These are phyloP conservation scores for Polyboroides typus DNA, from an alignment of 2,797 vertebrate genomes.

Conservation along the genomic window DNA sequence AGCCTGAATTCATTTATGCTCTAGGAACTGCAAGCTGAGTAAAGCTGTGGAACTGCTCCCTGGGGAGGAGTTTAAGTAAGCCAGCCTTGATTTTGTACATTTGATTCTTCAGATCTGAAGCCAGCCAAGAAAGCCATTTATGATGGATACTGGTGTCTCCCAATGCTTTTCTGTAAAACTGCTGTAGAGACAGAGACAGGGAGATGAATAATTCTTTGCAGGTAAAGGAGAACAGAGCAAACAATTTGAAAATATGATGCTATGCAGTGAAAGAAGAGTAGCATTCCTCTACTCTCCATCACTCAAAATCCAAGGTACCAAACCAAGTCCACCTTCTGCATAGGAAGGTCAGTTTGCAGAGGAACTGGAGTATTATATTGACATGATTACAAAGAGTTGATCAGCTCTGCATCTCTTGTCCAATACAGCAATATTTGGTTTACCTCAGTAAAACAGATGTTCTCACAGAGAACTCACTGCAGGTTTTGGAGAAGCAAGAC, in stretches of 20 bases:
- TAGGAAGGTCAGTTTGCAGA: not conserved
- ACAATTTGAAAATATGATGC: not conserved
- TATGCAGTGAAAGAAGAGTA: not conserved
- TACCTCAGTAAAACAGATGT: not conserved
- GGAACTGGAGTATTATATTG: not conserved
- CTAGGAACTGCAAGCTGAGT: not conserved
- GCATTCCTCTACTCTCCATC: not conserved
- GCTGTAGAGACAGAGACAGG: not conserved
- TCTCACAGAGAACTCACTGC: not conserved
- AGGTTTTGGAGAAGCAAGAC: not conserved
- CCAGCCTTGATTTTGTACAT: constrained; percentile 1
- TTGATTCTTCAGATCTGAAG: constrained; percentile 5
- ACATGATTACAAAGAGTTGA: not conserved
- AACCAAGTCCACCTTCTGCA: not conserved
- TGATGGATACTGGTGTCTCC: not conserved
- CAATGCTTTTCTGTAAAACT: not conserved
- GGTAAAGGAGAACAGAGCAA: not conserved
- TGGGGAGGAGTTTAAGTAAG: constrained; percentile 1
- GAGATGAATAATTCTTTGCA: not conserved
- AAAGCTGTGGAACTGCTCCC: not conserved
- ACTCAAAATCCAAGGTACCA: not conserved
- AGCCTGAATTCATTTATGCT: constrained; percentile 7
- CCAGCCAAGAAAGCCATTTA: not conserved
- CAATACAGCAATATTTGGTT: not conserved
- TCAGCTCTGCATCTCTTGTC: not conserved